phyloP scores from a whole-genome alignment of 2,113 vertebrate species.

The Pungitius pungitius region DNA sequence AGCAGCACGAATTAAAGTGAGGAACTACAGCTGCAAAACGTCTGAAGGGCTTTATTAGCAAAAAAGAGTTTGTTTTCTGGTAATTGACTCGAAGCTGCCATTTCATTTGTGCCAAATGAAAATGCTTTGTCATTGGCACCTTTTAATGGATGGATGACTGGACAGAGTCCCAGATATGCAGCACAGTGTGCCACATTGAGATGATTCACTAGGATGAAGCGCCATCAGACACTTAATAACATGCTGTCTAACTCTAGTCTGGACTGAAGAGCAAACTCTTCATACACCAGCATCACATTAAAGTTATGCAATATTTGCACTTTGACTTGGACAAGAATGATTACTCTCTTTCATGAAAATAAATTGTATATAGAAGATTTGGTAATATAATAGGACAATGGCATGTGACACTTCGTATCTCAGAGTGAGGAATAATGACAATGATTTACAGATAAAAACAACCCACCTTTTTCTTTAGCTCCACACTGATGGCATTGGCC shows the following conservation, averaged over 20 bases:
- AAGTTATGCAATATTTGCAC: not conserved
- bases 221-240: not conserved
- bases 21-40: not conserved
- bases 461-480: conserved; percentile 94
- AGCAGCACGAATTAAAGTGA: not conserved
- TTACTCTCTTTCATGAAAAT: not conserved
- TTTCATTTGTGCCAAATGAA: not conserved
- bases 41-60: not conserved
- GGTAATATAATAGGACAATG: not conserved
- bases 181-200: not conserved
- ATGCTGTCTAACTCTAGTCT: not conserved
- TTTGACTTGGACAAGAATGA: not conserved
- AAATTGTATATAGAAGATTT: not conserved
- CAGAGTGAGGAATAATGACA: not conserved
- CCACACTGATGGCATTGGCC: conserved; percentile 97
- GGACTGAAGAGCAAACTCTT: not conserved
- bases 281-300: conserved; percentile 7
- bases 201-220: not conserved
- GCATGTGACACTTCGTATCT: not conserved
- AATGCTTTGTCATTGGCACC: not conserved
- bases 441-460: conserved; percentile 38
- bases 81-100: not conserved
- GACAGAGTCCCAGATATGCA: not conserved
- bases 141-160: not conserved
- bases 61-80: not conserved